Evolutionary conservation across 2,888 invertebrate genomes (phyloP).

Genomic region (Antheraea yamamai): DNA sequence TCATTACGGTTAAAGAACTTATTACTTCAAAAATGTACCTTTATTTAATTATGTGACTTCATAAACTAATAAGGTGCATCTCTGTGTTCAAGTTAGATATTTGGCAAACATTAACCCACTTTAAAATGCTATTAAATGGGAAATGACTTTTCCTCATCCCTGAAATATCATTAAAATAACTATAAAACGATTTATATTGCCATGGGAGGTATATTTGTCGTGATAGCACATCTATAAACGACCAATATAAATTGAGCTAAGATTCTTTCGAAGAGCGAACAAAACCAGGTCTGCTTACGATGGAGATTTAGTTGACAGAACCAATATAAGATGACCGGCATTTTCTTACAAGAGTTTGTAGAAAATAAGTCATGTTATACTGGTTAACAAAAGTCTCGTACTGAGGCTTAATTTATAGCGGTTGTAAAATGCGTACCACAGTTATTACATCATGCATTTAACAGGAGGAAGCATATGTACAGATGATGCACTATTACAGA

Average conservation of each 20-base stretch:
- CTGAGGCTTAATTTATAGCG: slow-evolving; percentile 20
- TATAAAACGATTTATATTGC: slow-evolving; percentile 16
- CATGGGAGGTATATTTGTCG: slow-evolving; percentile 8
- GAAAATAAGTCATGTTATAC: slow-evolving; percentile 2
- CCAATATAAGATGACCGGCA: slow-evolving; percentile 1
- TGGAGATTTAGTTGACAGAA: not conserved
- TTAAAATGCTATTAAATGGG: slow-evolving; percentile 10
- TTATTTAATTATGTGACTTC: not conserved
- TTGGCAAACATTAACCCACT: slow-evolving; percentile 13
- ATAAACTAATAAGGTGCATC: not conserved
- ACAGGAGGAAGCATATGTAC: not conserved
- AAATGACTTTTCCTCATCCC: not conserved
- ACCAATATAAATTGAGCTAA: slow-evolving; percentile 4
- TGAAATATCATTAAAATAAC: slow-evolving; percentile 12
- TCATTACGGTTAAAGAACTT: no score
- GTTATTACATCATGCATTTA: slow-evolving; percentile 14
- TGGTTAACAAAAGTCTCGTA: slow-evolving; percentile 8
- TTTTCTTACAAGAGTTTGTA: not conserved
- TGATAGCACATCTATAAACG: not conserved
- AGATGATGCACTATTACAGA: no score
- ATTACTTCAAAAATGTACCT: not conserved
- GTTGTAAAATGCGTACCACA: slow-evolving; percentile 14
- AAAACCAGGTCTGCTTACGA: not conserved
- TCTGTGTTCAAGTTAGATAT: not conserved
- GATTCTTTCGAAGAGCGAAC: not conserved